Base-by-base conservation (phyloP, 2,113 vertebrate species). In the Dunckerocampus dactyliophorus region DNA sequence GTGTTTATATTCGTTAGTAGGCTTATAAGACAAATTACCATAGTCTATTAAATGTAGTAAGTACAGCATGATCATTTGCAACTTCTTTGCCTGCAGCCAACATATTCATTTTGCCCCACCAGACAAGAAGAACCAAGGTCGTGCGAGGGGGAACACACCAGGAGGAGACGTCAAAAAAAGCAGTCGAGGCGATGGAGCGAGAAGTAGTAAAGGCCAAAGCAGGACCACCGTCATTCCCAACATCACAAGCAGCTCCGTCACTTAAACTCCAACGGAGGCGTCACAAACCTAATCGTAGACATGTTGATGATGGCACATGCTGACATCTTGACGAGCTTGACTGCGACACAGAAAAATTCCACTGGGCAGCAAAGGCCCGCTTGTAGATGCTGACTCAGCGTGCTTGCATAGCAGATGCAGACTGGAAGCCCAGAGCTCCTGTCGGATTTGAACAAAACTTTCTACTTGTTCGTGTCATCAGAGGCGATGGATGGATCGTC, bases 131-230 rank as follows among this genome's bases (percentile, higher is more conserved):
- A 84, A 7, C 49, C 50, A 86, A 72, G 85, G 88, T 34, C 31
- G 6, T 8, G 31, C 31, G 7, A 34, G 3, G 43, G 76, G 47
- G 67, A 74, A 48, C 80, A 79, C 82, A 13, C 59, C 66, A 72
- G 78, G 60, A 63, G 61, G 69, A 31, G 65, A 71, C 3, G 43
- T 74, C 16, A 62, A 60, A 70, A 65, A 64, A 15, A 70, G 71
- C 14, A 65, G 85, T 37, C 83, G 83, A 69, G 90, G 60, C 15
- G 92, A 92, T n/a, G 80, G 89, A 20, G 90, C 86, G 63, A 93
- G 83, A 81, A 92, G 84, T 67, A 91, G 81, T 79, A 95, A 90
- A 85, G 85, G 85, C 62, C 91, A 85, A 67, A 90, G 88, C 71
- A 82, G 84, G 73, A 91, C 85, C 52, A 93, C 91, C 3, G 74